Evolutionary conservation across 2,888 invertebrate genomes (phyloP), one percentile per base, ranked within the genome.

Genomic region (Isoperla grammatica): DNA sequence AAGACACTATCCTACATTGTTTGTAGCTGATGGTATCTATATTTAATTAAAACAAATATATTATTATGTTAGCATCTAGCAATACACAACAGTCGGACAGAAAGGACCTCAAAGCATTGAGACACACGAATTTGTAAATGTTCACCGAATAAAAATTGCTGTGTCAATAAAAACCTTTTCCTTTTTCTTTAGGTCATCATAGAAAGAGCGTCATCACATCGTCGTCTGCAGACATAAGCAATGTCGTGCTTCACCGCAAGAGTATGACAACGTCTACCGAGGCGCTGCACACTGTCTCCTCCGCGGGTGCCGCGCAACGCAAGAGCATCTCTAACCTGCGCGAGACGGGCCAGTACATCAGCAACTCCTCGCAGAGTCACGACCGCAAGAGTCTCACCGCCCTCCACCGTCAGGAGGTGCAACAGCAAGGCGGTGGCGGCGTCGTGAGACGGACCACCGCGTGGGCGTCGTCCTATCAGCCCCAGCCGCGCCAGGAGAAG

Each of bases 311-410:
- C 42, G 86, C 88, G 64, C 89, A 89, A 73, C 80, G 88, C 55
- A 89, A 88, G 72, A 90, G 90, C 61, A 87, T 90, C 61, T 83
- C 84, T 20, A 90, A 90, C 70, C 77, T 91, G 1, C 85, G 87
- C 59, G 89, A 89, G 63, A 85, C 83, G 66, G 85, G 85, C 9
- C 83, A 85, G 67, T 85, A 82, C 68, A 82, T 83, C 60, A 83
- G 80, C 63, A 85, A 83, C 65, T 80, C 84, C 1, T 79, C 82
- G 0, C 83, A 84, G 61, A 84, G 83, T 65, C 81, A 79, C 9
- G 89, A 90, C 64, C 79, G 90, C 61, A 85, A 85, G 67, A 90
- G 90, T 69, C 80, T 89, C 43, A 90, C 89, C 67, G 85, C 89
- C 1, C 80, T 90, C 71, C 90, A 91, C 71, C 80, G 89, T 23